Evolutionary conservation across 2,888 invertebrate genomes (phyloP), one percentile per base, ranked within the genome.

Genomic region (Stenodema calcarata): DNA sequence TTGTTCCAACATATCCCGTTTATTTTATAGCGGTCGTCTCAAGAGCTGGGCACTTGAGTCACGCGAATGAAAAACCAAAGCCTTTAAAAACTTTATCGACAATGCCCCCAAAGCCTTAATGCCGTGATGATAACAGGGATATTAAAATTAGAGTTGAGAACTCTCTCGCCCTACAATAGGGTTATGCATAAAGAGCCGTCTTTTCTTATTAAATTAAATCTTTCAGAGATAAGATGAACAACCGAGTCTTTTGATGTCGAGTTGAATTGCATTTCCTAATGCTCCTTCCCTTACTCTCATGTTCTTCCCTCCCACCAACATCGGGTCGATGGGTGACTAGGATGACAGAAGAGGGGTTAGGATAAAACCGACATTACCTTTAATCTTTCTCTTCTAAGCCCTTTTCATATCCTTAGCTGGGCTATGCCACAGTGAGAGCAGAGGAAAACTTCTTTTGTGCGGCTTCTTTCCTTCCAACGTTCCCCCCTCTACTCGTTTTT

Each of bases 181-280:
- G 73, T 73, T 73, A 78, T 78, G 78, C 41, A 78, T 44, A 78
- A 78, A 44, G 44, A n/a, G 42, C 14, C 78, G 44, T 78, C 78
- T 42, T 78, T 78, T 78, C 78, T 78, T 78, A 78, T 78, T 78
- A 78, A 78, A 78, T 78, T 78, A 44, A 44, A 41, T 78, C 44
- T 44, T 35, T 41, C 41, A 78, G 27, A 44, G 44, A 78, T 44
- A 78, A 73, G 73, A 73, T 73, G 78, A 80, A 80, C 30, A 80
- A 80, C 75, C n/a, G 16, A 28, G 54, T 41, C 82, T 82, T 82
- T 82, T 82, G 82, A 82, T 82, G 82, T 82, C 54, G 30, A 16
- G 69, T 62, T 82, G 82, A 82, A 82, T 82, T 82, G 82, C 82
- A 69, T 82, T 69, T 82, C 80, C 27, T 80, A 80, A 69, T 82